Conservation (phyloP, 2,888 invertebrate genomes). For the Troides helena region DNA sequence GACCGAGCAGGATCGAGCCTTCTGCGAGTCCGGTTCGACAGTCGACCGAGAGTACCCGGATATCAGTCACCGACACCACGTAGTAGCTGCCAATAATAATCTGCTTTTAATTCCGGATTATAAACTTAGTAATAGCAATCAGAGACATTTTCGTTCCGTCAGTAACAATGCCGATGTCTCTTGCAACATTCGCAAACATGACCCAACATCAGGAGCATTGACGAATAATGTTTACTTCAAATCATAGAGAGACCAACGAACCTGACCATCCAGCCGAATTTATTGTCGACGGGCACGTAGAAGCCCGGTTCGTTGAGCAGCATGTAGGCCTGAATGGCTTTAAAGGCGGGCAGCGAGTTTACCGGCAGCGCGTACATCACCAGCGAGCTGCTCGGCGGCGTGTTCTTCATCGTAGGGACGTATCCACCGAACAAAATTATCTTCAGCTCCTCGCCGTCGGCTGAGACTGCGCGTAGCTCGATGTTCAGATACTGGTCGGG, state of each 20-base stretch:
- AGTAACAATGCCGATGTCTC: no score
- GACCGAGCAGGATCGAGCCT: constrained; percentile 61
- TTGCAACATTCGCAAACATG: no score
- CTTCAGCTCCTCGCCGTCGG: constrained; percentile 28
- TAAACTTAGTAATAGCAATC: neutral
- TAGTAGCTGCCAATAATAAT: constrained; percentile 55
- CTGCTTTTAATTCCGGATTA: neutral
- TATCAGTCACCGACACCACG: constrained; percentile 42
- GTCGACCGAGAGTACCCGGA: constrained; percentile 50
- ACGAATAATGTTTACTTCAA: neutral
- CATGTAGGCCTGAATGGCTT: constrained; percentile 53
- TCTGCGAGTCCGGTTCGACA: constrained; percentile 42
- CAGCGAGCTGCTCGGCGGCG: constrained; percentile 23
- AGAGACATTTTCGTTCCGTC: neutral
- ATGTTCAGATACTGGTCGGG: constrained; percentile 54
- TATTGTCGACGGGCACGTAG: constrained; percentile 65
- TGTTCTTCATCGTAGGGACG: constrained; percentile 28
- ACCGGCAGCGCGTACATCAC: constrained; percentile 41
- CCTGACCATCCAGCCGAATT: constrained; percentile 65
- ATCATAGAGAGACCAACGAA: constrained; percentile 31
- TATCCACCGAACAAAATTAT: constrained; percentile 47
- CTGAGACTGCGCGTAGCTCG: constrained; percentile 41
- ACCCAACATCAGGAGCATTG: no score
- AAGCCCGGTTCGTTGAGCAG: constrained; percentile 57
- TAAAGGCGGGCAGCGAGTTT: constrained; percentile 34